Percentiles rank a stretch among this genome's conserved stretches.
Evolutionary conservation across 2,797 vertebrate species (phyloP).

Genomic region (Hippocampus kuda): DNA sequence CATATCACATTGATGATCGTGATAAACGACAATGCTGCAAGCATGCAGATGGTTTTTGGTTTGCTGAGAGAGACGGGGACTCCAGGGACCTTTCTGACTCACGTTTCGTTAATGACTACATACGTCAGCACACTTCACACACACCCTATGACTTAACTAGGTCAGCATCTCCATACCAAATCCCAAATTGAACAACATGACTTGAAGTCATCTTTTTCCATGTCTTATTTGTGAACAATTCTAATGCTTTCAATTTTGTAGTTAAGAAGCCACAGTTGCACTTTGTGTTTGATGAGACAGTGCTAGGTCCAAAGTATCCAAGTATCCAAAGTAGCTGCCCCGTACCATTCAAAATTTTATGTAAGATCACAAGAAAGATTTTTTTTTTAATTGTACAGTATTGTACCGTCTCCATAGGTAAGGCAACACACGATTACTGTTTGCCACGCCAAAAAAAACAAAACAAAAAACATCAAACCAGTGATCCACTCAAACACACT

Average conservation of each 20-base stretch:
- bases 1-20: conserved; percentile 35
- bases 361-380: background rate
- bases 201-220: background rate
- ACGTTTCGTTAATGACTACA: conserved; percentile 58
- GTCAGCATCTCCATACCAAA: conserved; percentile 30
- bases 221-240: background rate
- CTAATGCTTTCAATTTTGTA: background rate
- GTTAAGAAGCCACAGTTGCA: background rate
- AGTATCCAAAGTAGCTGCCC: background rate
- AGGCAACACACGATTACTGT: background rate
- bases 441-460: too few relatives aligned
- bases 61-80: conserved; percentile 12
- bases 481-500: too few relatives aligned
- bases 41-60: conserved; percentile 9
- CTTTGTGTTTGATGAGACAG: background rate
- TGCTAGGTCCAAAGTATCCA: too few relatives aligned
- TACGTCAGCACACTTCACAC: conserved; percentile 50
- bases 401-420: too few relatives aligned
- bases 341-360: background rate
- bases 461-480: too few relatives aligned
- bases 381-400: too few relatives aligned
- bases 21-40: conserved; percentile 40
- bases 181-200: conserved; percentile 20
- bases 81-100: conserved; percentile 49
- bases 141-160: conserved; percentile 38